Conservation (phyloP, 92 coral and sea anemone genomes). For the Parazoanthus darwini region DNA sequence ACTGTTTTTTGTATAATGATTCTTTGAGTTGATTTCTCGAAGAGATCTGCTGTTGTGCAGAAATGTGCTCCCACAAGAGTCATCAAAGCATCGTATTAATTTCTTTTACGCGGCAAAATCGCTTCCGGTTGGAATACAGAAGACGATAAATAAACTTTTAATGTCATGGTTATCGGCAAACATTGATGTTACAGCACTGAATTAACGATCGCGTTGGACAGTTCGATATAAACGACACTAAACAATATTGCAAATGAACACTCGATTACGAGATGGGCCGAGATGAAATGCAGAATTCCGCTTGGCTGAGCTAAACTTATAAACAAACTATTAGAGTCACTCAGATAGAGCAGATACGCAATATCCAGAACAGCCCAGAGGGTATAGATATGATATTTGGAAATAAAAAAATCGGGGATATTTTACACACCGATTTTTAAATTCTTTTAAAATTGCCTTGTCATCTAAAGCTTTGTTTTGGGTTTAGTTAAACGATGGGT, state of each 20-base stretch:
- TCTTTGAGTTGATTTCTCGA: background rate
- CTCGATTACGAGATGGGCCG: slow-evolving; percentile 20
- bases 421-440: background rate
- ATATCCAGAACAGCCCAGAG: background rate
- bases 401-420: too few species aligned
- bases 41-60: background rate
- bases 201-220: background rate
- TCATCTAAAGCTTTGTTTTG: background rate
- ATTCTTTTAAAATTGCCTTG: background rate
- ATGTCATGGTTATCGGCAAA: background rate
- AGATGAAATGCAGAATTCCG: slow-evolving; percentile 15
- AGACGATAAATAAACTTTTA: background rate
- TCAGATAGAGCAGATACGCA: background rate
- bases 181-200: background rate
- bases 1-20: background rate
- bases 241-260: background rate
- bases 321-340: slow-evolving; percentile 11
- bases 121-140: slow-evolving; percentile 11
- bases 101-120: slow-evolving; percentile 19
- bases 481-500: too few species aligned
- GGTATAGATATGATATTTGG: too few species aligned
- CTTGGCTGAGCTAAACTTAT: background rate
- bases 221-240: background rate
- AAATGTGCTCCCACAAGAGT: background rate
- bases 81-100: background rate